phyloP scores from a whole-genome alignment of 37 sponge, comb jelly and placozoan genomes.

The Chondrilla cf. caribensis region DNA sequence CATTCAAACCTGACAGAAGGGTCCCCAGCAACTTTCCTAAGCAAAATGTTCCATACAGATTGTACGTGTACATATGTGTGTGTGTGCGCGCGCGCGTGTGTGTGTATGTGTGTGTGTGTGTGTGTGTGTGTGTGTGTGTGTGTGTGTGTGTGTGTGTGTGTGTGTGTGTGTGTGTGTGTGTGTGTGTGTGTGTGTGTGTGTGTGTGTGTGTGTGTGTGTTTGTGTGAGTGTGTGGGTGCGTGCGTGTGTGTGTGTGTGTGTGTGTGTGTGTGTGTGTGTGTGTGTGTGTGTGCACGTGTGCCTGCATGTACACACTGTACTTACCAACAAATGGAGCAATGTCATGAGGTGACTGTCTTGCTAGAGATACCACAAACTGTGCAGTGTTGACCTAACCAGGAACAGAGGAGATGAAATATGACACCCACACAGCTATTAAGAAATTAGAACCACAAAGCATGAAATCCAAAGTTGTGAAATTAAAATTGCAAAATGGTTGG shows the following conservation, averaged over 20 bases:
- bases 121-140: too few relatives aligned
- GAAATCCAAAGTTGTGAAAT: not conserved
- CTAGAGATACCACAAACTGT: constrained; percentile 57
- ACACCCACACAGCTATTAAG: too few relatives aligned
- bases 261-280: not conserved
- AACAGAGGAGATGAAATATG: not conserved
- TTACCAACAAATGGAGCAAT: constrained; percentile 68
- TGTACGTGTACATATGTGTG: not conserved
- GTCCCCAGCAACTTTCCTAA: constrained; percentile 69
- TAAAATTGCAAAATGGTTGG: too few relatives aligned
- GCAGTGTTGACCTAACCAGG: constrained; percentile 53
- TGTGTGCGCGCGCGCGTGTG: not conserved
- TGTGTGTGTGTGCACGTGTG: not conserved
- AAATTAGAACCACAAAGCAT: not conserved
- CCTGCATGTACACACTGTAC: not conserved
- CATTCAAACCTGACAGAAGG: constrained; percentile 44
- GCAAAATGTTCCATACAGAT: not conserved
- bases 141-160: too few relatives aligned
- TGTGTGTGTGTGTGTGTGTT: too few relatives aligned
- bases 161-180: too few relatives aligned
- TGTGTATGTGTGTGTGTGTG: too few relatives aligned
- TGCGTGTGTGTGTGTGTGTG: too few relatives aligned
- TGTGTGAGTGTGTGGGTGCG: too few relatives aligned
- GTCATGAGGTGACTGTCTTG: constrained; percentile 31
- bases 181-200: too few relatives aligned